Evolutionary conservation across 2,888 invertebrate species (phyloP), one percentile per base, ranked within the genome.

Genomic region (Myopa tessellatipennis): DNA sequence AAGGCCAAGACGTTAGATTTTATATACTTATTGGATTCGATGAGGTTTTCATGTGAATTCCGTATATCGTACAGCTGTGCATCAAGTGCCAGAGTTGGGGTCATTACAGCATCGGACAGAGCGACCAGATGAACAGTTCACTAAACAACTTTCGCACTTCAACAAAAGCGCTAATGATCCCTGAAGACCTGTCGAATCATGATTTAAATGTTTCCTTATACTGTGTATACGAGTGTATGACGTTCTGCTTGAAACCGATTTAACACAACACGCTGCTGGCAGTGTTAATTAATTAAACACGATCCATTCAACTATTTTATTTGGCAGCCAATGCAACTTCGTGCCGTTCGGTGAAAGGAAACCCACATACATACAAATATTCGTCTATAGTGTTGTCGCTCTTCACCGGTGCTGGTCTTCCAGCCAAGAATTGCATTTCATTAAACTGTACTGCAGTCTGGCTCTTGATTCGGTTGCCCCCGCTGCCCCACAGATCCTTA

Each of bases 11-110:
- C 60, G 16, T 60, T n/a, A 18, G 26, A n/a, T 8, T 6, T 6
- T 6, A 60, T 45, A 10, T 0, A 45, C 10, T 45, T 78, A 78
- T 77, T 74, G 72, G 78, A 77, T 77, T 74, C 78, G 78, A 78
- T 80, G 80, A 78, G 45, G 45, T 45, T 45, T 45, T 1, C 45
- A 45, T 45, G 45, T 45, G 45, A 45, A 45, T 45, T 10, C 45
- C 7, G 45, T 6, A 10, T 4, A 45, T 10, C 7, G 45, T 6
- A 10, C 45, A 45, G 45, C 45, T 8, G 10, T 45, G 45, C 3
- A 45, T 45, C 45, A 45, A 45, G 45, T 3, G 3, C 45, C 6
- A 10, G 45, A 10, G 10, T 45, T 10, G 45, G 10, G 45, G 45
- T 45, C 10, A 45, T 45, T 45, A 45, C 6, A 45, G 45, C 45